phyloP scores from a whole-genome alignment of 1,140 invertebrate genomes.

The Formica selysi region DNA sequence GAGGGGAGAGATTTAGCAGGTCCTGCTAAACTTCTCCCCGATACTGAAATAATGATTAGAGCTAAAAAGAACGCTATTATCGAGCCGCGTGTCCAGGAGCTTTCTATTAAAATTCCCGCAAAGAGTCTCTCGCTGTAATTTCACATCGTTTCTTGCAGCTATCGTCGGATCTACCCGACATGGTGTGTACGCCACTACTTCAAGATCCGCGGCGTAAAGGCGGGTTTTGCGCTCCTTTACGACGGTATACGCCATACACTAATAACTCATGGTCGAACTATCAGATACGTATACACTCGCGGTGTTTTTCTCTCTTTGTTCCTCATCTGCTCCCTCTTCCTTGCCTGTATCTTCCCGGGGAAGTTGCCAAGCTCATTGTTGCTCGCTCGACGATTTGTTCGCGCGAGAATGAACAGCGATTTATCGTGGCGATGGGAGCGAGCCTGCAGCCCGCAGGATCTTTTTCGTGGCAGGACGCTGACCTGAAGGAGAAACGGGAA shows the following conservation, averaged over 20 bases:
- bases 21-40: background rate
- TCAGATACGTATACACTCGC: slow-evolving; percentile 69
- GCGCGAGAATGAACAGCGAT: slow-evolving; percentile 74
- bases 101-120: slow-evolving; percentile 68
- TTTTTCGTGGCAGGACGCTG: slow-evolving; percentile 73
- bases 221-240: slow-evolving; percentile 70
- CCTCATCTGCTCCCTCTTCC: slow-evolving; percentile 29
- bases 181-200: slow-evolving; percentile 59
- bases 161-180: slow-evolving; percentile 68
- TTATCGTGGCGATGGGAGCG: slow-evolving; percentile 68
- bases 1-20: slow-evolving; percentile 9
- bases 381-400: slow-evolving; percentile 59
- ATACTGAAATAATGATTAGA: slow-evolving; percentile 58
- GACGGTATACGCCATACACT: slow-evolving; percentile 70
- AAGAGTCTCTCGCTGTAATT: slow-evolving; percentile 70
- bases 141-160: slow-evolving; percentile 69
- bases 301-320: slow-evolving; percentile 48
- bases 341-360: slow-evolving; percentile 11
- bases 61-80: slow-evolving; percentile 58
- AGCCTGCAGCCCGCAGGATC: slow-evolving; percentile 65
- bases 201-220: slow-evolving; percentile 67
- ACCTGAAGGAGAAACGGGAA: slow-evolving; percentile 47
- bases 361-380: slow-evolving; percentile 65
- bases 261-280: slow-evolving; percentile 77
- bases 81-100: slow-evolving; percentile 30